Base-by-base conservation (phyloP, 2,797 vertebrate genomes). In the Diplodus sargus region DNA sequence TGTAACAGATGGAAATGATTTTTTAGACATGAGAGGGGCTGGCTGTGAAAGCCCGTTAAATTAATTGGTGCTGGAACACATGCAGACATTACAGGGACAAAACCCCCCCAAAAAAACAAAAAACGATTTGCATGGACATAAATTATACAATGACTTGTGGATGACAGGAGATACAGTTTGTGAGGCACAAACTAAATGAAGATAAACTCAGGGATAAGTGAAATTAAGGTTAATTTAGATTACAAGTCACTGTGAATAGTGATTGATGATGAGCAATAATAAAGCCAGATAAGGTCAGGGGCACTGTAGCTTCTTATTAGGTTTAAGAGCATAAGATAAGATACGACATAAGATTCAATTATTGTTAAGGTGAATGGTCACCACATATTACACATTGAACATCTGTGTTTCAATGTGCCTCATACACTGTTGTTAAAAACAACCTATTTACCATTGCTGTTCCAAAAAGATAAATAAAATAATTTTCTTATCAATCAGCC, bases 131-230 rank as follows among this genome's bases (percentile, higher is more conserved):
- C 10, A 23, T 25, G 20, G 39, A 69, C 47, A 30, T 22, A 28
- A 53, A 77, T 58, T 56, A 49, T 59, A 48, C 49, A 47, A 12
- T 49, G 30, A 28, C 7, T n/a, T 4, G 56, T n/a, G 20, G 25
- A 17, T 3, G 47, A 22, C n/a, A 51, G 42, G 25, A 54, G 60
- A 60, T 49, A 30, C 43, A 25, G 62, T 39, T 28, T 39, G n/a
- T 45, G 47, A 20, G 25, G 56, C 53, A 45, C 60, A 8, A n/a
- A 51, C 20, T 51, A 58, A 71, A 83, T 68, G 68, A 60, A 79
- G 62, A 76, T 68, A 20, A 72, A 76, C 45, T 67, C 17, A 48
- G 22, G 17, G 20, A 53, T 39, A 25, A 59, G n/a, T 47, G 9
- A 3, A 39, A 47, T 4, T 56, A 3, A 34, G 48, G 20, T 25